Base-by-base conservation (phyloP, 1,140 invertebrate genomes). In the Zaprionus gabonicus region DNA sequence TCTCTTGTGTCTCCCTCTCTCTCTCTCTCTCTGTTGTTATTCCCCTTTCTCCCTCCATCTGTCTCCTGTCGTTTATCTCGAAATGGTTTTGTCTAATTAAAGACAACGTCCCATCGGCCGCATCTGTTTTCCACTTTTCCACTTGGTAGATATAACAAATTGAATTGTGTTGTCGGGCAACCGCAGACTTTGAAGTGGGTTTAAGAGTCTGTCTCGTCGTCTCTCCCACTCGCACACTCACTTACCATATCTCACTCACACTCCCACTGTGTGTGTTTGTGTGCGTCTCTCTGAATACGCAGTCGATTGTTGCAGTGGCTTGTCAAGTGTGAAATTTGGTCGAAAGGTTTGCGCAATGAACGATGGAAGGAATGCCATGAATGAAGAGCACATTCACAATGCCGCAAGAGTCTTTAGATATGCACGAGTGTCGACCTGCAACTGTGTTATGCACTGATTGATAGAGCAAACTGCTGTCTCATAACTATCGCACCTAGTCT, bases 171-270 rank as follows among this genome's bases (percentile, higher is more conserved):
- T 66, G 51, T 66, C 53, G 53, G 53, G 53, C 23, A 66, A 44
- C 64, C 64, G 64, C 64, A 66, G 64, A 57, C 64, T 57, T 66
- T 66, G 64, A 57, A 66, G 53, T 66, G 64, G 64, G 64, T 66
- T 56, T 36, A 56, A 44, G 51, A 15, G 53, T 56, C 6, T 56
- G 25, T 56, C 27, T 56, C 25, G 25, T 56, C 27, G 23, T 7
- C 25, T 56, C 15, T 56, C 53, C 28, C 51, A 27, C 25, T 53
- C 17, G 7, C 49, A 20, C 49, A 20, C 23, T 25, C 25, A 28
- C 25, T 28, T 25, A 15, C 4, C 13, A 25, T 28, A 25, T 28
- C 23, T 55, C 23, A 15, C 51, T 53, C 49, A 25, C 17, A 27
- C 25, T 10, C 10, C 12, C 20, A 27, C 23, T 55, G 3, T n/a